A percentile compares a stretch with the other conserved stretches of the same genome.
phyloP scores from a whole-genome alignment of 2,113 vertebrate species.

The Passer montanus region DNA sequence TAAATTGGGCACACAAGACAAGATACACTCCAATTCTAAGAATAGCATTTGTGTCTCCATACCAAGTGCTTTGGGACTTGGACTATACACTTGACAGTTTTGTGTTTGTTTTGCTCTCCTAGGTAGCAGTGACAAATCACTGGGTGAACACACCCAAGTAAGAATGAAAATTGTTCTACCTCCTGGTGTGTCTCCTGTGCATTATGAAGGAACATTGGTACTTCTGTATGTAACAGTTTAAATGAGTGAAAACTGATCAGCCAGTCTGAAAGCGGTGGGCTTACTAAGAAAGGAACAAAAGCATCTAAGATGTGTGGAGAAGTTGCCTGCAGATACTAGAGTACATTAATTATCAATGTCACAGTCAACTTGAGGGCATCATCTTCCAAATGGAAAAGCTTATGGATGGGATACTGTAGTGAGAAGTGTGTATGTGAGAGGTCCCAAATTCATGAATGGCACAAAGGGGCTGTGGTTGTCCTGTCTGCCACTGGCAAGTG shows the following conservation, averaged over 20 bases:
- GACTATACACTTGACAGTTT: background rate
- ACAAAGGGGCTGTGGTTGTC: background rate
- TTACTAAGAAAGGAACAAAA: background rate
- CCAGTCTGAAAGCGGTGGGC: background rate
- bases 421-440: background rate
- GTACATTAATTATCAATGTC: rapidly evolving
- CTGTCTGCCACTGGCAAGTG: background rate
- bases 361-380: rapidly evolving
- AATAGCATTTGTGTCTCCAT: slow-evolving; percentile 24
- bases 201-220: background rate
- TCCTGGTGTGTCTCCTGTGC: background rate
- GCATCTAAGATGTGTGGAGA: background rate
- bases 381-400: background rate
- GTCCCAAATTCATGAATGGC: background rate
- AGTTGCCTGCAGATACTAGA: background rate
- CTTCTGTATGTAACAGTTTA: background rate
- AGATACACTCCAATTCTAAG: slow-evolving; percentile 29
- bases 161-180: background rate
- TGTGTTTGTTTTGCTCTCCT: slow-evolving; percentile 34
- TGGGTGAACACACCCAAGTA: background rate
- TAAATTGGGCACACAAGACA: slow-evolving; percentile 42
- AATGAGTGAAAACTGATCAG: background rate
- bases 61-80: slow-evolving; percentile 48
- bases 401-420: background rate
- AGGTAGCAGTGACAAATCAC: slow-evolving; percentile 36